Evolutionary conservation across 1,140 invertebrate species (phyloP).

Genomic region (Drosophila simulans): DNA sequence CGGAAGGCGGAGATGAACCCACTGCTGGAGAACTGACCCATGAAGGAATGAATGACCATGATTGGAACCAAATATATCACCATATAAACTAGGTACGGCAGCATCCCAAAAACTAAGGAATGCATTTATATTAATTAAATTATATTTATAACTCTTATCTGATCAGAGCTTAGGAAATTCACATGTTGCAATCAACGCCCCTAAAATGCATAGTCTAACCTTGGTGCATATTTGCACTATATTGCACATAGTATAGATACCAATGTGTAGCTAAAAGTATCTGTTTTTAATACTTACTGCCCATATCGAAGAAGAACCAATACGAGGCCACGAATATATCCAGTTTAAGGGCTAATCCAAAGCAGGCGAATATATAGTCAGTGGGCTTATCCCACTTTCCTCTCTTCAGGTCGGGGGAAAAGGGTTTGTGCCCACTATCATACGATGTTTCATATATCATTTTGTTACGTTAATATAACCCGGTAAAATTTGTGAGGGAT

Average conservation of each 20-base stretch:
- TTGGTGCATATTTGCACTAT: background rate
- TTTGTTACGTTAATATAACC: no score
- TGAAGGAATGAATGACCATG: slow-evolving; percentile 74
- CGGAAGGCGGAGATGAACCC: slow-evolving; percentile 79
- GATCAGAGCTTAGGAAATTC: background rate
- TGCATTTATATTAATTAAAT: background rate
- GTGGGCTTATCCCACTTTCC: slow-evolving; percentile 73
- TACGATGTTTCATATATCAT: slow-evolving; percentile 80
- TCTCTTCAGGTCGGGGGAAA: slow-evolving; percentile 64
- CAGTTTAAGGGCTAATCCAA: slow-evolving; percentile 67
- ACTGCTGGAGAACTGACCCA: slow-evolving; percentile 81
- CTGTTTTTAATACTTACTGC: slow-evolving; percentile 56
- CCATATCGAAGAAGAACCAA: slow-evolving; percentile 65
- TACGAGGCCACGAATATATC: slow-evolving; percentile 62
- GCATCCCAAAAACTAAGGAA: slow-evolving; percentile 48
- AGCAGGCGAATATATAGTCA: slow-evolving; percentile 72
- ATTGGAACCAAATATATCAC: slow-evolving; percentile 67
- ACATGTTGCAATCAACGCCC: slow-evolving; percentile 19
- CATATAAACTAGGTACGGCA: slow-evolving; percentile 68
- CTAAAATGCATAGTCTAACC: slow-evolving; percentile 30
- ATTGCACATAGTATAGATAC: background rate
- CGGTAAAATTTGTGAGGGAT: no score
- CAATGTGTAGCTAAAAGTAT: background rate
- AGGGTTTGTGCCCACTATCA: slow-evolving; percentile 68
- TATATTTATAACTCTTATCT: background rate